Base-by-base conservation (phyloP, 2,797 vertebrate genomes). In the Ispidina picta region DNA sequence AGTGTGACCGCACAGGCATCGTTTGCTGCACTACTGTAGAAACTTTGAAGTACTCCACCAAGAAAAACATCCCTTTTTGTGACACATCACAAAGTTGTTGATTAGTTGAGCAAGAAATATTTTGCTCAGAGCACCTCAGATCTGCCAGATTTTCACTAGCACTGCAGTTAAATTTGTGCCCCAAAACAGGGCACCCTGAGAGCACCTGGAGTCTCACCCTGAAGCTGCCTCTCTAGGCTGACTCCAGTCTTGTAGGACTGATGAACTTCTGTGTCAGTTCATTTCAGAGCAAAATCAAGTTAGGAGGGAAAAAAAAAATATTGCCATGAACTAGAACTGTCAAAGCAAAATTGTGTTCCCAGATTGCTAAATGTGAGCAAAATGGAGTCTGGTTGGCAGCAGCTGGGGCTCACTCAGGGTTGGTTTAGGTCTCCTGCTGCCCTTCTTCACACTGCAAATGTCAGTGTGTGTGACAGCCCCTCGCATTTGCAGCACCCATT, bases 31-130 rank as follows among this genome's bases (percentile, higher is more conserved):
- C 44, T 58, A 35, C 15, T 52, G 28, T 78, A 37, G 19, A 21
- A 12, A 6, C n/a, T 37, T 71, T 37, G 48, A 33, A 65, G 60
- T 19, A 23, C 73, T 9, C n/a, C 31, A 41, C 12, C 2, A 7
- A 4, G 0, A 12, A 3, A 0, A 12, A 49, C 3, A 3, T 9
- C 37, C 13, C 6, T 12, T 64, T 68, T 25, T 0, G 2, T 49
- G 20, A 26, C 19, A 20, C 25, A 8, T 15, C 16, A 19, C 37
- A 28, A 71, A 81, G 56, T 25, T 25, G 12, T 6, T 56, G 44
- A 21, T 28, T 56, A 69, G 22, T 41, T 49, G 17, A 56, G 17
- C 25, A 28, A 54, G 55, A 35, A 68, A 10, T 11, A 0, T 31
- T 85, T 60, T 54, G 37, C 56, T 63, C 2, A 0, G n/a, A 66